phyloP scores from a whole-genome alignment of 2,113 vertebrate species.

The Tupaia tana region DNA sequence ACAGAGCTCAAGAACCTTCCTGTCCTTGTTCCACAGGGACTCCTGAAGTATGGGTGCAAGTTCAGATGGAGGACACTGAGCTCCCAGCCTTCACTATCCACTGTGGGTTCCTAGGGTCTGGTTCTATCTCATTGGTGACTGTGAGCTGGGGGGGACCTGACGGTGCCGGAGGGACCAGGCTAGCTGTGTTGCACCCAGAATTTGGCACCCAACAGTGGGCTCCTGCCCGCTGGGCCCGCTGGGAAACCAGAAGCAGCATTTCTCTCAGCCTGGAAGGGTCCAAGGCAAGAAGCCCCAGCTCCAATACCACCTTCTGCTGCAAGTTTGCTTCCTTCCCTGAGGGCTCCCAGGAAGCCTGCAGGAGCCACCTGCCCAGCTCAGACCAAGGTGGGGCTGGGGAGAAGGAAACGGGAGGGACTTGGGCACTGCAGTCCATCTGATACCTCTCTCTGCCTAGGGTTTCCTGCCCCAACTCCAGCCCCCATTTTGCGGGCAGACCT shows the following conservation, averaged over 20 bases:
- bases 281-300: background rate
- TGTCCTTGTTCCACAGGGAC: slow-evolving; percentile 25
- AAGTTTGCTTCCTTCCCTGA: slow-evolving; percentile 66
- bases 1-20: background rate
- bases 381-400: slow-evolving; percentile 55
- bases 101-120: slow-evolving; percentile 68
- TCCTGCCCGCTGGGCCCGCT: slow-evolving; percentile 9
- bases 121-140: slow-evolving; percentile 60
- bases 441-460: background rate
- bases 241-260: slow-evolving; percentile 63
- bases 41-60: slow-evolving; percentile 63
- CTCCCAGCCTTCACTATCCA: background rate
- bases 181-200: slow-evolving; percentile 70
- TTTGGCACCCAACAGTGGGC: background rate
- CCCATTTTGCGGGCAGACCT: slow-evolving; percentile 33
- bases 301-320: slow-evolving; percentile 72
- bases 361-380: background rate
- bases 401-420: background rate
- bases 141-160: background rate
- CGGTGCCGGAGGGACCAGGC: background rate
- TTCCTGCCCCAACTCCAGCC: background rate
- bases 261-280: slow-evolving; percentile 39
- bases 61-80: background rate
- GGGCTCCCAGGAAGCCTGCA: slow-evolving; percentile 64
- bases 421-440: background rate